Percentiles rank a stretch among this genome's conserved stretches.
Conservation (phyloP, 2,888 invertebrate genomes). For the Zhuqinia jingwanae region DNA sequence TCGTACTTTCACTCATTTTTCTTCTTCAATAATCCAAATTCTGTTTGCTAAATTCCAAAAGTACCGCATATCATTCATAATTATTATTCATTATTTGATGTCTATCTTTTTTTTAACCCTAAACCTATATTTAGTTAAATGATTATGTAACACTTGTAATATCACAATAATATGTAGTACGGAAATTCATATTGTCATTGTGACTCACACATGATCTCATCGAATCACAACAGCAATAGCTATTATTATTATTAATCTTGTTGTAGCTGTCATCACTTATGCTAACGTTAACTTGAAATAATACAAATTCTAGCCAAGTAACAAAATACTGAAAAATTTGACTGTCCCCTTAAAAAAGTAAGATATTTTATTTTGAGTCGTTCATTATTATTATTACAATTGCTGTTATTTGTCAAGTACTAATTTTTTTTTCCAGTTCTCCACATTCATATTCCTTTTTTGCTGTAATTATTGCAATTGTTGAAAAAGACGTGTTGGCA, state of each 20-base stretch:
- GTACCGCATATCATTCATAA: too few relatives aligned
- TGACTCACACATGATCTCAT: too few relatives aligned
- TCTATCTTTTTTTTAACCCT: too few relatives aligned
- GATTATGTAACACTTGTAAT: conserved; percentile 13
- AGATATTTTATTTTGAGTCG: background rate
- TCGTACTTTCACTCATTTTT: too few relatives aligned
- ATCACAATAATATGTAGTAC: conserved; percentile 34
- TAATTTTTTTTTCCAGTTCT: background rate
- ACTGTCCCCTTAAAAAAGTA: conserved; percentile 36
- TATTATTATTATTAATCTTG: background rate
- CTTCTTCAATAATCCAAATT: too few relatives aligned
- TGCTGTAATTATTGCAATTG: background rate
- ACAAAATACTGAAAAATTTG: conserved; percentile 62
- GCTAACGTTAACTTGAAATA: background rate
- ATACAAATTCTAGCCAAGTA: background rate
- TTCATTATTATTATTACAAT: background rate
- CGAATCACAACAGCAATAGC: background rate
- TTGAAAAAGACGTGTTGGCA: conserved; percentile 1
- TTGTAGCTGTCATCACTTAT: background rate
- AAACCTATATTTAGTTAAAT: background rate
- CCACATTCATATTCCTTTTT: too few relatives aligned
- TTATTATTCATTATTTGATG: too few relatives aligned
- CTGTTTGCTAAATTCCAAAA: too few relatives aligned
- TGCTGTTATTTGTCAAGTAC: background rate
- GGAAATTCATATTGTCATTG: background rate